Evolutionary conservation across 2,888 invertebrate genomes (phyloP), one percentile per base, ranked within the genome.

Genomic region (Amphipyra berbera): DNA sequence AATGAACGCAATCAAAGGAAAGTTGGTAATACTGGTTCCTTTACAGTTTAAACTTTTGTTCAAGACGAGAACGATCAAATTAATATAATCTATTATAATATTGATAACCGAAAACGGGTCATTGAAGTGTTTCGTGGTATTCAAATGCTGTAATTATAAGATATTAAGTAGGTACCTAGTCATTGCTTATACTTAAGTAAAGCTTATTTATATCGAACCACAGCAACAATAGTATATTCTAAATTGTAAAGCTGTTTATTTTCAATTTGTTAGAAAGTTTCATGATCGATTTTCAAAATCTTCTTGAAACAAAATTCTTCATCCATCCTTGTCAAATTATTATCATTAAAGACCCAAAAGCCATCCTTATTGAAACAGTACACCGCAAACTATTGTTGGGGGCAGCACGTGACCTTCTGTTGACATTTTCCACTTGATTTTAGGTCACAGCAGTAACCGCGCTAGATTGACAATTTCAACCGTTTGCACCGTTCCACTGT

Each of bases 401-500:
- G 41, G 46, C 48, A 50, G 53, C 47, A 64, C 46, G 46, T 56
- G 81, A 85, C 84, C 82, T 82, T 79, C 77, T 61, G 76, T 78
- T 86, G 88, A 86, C 88, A 88, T 88, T 88, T 85, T 68, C 79
- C 68, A 61, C 63, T 68, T 68, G 70, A 58, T 75, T 73, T 82
- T 82, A 85, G 86, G 84, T 88, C 86, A 82, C 80, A 74, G 69
- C 65, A 21, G 21, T 21, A 54, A 76, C 74, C 74, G 59, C 72
- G 75, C 68, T 76, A 81, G 82, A 85, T 85, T 83, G 81, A 78
- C 84, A 83, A 84, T 85, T 76, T 69, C 64, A 67, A 58, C 61
- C 56, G 65, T 72, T 76, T 64, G 64, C 47, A 47, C 46, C 15
- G 53, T 41, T 41, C 21, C 42, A n/a, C 37, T 54, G 67, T 78